phyloP scores from a whole-genome alignment of 1,140 invertebrate species.

The Ylistrum balloti region DNA sequence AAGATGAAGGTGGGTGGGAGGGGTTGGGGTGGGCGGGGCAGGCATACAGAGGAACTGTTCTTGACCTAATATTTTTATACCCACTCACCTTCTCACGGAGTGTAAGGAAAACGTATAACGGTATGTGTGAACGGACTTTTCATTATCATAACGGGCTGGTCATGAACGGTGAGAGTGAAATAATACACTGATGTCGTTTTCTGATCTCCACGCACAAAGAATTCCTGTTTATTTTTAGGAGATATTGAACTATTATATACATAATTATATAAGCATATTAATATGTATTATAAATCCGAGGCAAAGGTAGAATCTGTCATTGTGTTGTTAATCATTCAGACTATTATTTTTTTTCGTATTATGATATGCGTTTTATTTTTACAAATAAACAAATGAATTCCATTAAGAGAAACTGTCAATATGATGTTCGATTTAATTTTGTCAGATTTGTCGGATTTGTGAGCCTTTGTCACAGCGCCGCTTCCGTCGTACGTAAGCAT shows the following conservation, averaged over 20 bases:
- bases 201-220: conserved; percentile 18
- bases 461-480: too few relatives aligned
- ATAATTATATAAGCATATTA: conserved; percentile 1
- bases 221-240: conserved; percentile 29
- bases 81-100: too few relatives aligned
- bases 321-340: neutral
- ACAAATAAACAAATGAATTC: conserved; percentile 36
- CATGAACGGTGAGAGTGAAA: neutral
- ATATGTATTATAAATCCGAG: conserved; percentile 28
- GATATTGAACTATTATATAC: conserved; percentile 28
- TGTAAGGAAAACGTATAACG: neutral
- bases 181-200: neutral
- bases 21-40: too few relatives aligned
- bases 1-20: too few relatives aligned
- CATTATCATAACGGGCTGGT: neutral
- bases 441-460: too few relatives aligned
- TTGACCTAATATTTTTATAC: too few relatives aligned
- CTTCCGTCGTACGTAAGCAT: too few relatives aligned
- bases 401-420: neutral
- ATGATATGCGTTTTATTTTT: conserved; percentile 40
- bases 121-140: neutral
- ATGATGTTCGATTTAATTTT: too few relatives aligned
- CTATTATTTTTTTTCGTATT: conserved; percentile 36
- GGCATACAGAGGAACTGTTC: too few relatives aligned
- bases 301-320: neutral